Evolutionary conservation across 1,140 invertebrate species (phyloP), one percentile per base, ranked within the genome.

Genomic region (Acyrthosiphon pisum): DNA sequence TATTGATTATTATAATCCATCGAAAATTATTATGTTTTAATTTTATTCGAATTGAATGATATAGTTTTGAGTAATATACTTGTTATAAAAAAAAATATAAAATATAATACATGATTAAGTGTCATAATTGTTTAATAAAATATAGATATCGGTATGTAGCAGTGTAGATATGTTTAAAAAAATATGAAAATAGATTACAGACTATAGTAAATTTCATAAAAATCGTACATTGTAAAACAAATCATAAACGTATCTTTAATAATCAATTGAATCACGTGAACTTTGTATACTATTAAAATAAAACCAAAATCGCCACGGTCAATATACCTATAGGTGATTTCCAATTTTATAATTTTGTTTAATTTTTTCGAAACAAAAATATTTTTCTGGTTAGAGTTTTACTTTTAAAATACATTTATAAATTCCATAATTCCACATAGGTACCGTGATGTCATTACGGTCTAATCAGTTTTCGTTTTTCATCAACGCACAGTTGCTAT

Each of bases 381-480:
- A 41, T 41, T 41, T 41, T 41, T 41, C 1, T 11, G 26, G 30
- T 0, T n/a, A 14, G 11, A 14, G 9, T 68, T 68, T 68, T n/a
- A 30, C 11, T 68, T 68, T 68, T 68, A 68, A 68, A 68, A 68
- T 68, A 14, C 60, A n/a, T 68, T 68, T 30, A 68, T 60, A 68
- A 76, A 76, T n/a, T 76, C 60, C 30, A 60, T 4, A 41, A 41
- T 41, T 41, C 41, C 11, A n/a, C 30, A 76, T n/a, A 76, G 30
- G 30, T 76, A 76, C 84, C 44, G 2, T 23, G 11, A 84, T 84
- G 9, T 84, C 44, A n/a, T 87, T 87, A 46, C 44, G 44, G 44
- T 87, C 14, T 44, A 87, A 87, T 87, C 84, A 46, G 84, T 87
- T 87, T 87, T 86, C 41, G 26, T 46, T 86, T 46, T 86, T 84